Evolutionary conservation across 2,113 vertebrate species (phyloP).

Genomic region (Abramis brama): DNA sequence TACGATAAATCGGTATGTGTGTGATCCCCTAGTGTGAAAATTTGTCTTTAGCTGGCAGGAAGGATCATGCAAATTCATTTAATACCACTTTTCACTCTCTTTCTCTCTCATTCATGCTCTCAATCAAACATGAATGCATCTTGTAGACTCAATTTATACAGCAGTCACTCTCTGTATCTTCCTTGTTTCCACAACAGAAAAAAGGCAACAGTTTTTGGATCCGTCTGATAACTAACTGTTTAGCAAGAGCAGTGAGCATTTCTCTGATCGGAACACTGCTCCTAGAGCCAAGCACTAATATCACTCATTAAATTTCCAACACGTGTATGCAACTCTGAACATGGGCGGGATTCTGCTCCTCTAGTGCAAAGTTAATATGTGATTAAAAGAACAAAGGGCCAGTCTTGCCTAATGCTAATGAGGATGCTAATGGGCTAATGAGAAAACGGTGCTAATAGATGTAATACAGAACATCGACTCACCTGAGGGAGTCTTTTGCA

Average conservation of each 20-base stretch:
- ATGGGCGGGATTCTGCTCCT: slow-evolving; percentile 34
- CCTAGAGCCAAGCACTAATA: not conserved
- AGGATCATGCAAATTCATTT: slow-evolving; percentile 17
- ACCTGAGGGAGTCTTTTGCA: slow-evolving; percentile 47
- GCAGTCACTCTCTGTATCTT: not conserved
- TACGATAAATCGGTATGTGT: not conserved
- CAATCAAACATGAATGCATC: slow-evolving; percentile 9
- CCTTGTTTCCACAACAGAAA: not conserved
- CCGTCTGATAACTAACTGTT: not conserved
- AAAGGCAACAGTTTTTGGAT: not conserved
- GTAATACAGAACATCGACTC: slow-evolving; percentile 36
- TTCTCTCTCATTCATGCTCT: not conserved
- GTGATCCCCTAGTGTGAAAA: slow-evolving; percentile 1
- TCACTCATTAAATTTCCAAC: not conserved
- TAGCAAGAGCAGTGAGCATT: not conserved
- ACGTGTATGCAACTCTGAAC: not conserved
- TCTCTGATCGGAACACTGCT: slow-evolving; percentile 9
- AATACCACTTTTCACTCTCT: not conserved
- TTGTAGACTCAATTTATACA: not conserved
- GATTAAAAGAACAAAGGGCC: slow-evolving; percentile 58
- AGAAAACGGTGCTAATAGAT: slow-evolving; percentile 54
- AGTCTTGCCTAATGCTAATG: slow-evolving; percentile 44
- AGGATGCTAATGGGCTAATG: slow-evolving; percentile 51
- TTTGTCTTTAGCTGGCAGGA: not conserved
- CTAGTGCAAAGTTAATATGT: slow-evolving; percentile 50